These are phyloP conservation scores for Hycleus phaleratus DNA, from an alignment of 1,140 invertebrate genomes.

Conservation along the genomic window DNA sequence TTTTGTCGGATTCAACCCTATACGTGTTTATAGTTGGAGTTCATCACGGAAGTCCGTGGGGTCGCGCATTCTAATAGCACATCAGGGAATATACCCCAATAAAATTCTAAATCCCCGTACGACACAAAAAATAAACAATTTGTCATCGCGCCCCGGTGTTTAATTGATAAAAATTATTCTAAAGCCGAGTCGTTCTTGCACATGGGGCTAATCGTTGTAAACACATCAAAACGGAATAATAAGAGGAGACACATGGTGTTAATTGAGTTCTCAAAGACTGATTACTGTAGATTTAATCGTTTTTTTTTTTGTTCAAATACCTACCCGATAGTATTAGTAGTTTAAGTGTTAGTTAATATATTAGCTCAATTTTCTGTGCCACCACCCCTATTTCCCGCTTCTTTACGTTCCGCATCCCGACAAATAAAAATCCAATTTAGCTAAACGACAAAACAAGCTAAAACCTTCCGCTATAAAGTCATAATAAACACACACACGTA, in stretches of 20 bases:
- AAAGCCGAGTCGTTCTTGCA: neutral
- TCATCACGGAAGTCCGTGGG: conserved; percentile 1
- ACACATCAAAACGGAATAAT: neutral
- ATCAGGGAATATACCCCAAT: conserved; percentile 15
- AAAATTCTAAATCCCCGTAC: conserved; percentile 13
- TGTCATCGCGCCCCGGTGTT: conserved; percentile 5
- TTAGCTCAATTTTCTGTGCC: too few species aligned
- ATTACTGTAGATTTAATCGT: too few species aligned
- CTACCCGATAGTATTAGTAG: too few species aligned
- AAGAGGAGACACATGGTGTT: neutral
- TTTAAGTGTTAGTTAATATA: too few species aligned
- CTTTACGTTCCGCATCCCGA: conserved; percentile 1
- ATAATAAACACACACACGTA: conserved; percentile 28
- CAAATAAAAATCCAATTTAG: conserved; percentile 37
- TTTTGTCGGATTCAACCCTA: neutral
- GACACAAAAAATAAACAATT: conserved; percentile 14
- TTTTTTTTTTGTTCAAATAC: too few species aligned
- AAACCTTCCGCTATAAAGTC: conserved; percentile 32
- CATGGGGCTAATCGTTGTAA: neutral
- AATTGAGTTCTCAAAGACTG: too few species aligned
- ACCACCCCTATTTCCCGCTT: too few species aligned
- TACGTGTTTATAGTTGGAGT: neutral
- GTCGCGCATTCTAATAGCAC: conserved; percentile 13
- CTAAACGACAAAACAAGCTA: conserved; percentile 31
- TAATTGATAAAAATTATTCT: conserved; percentile 14